Conservation (phyloP, 2,113 vertebrate genomes). For the Spea multiplicata region DNA sequence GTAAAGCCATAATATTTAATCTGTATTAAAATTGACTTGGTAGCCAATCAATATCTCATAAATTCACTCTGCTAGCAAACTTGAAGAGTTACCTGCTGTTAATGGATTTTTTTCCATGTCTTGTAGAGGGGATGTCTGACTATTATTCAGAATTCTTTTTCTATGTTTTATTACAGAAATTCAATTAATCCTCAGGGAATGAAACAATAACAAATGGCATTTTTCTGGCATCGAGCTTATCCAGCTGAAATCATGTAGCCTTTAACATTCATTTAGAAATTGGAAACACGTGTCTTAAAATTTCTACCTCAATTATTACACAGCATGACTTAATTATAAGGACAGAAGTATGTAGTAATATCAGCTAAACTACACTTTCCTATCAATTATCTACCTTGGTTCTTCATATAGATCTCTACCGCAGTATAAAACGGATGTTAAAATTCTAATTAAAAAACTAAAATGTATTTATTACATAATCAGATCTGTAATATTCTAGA, state of each 20-base stretch:
- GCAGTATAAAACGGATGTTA: too few species aligned
- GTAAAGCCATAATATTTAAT: constrained; percentile 51
- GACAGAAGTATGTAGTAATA: constrained; percentile 4
- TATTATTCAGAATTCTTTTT: constrained; percentile 51
- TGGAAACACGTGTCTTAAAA: constrained; percentile 21
- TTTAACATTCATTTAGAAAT: constrained; percentile 34
- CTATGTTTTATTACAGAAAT: constrained; percentile 54
- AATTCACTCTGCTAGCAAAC: constrained; percentile 57
- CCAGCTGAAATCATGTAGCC: constrained; percentile 31
- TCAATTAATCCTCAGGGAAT: constrained; percentile 54
- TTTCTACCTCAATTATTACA: background rate
- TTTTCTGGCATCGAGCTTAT: constrained; percentile 33
- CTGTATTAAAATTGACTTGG: constrained; percentile 53
- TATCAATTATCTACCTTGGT: too few species aligned
- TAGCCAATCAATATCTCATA: constrained; percentile 56
- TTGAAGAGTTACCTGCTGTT: constrained; percentile 56
- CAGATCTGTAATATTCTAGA: too few species aligned
- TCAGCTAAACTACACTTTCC: background rate
- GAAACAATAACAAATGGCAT: constrained; percentile 44
- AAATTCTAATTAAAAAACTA: too few species aligned
- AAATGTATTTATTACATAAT: too few species aligned
- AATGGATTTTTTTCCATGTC: constrained; percentile 55
- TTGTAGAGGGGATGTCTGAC: constrained; percentile 47
- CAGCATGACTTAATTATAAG: constrained; percentile 10
- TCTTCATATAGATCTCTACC: too few species aligned